Base-by-base conservation (phyloP, 1,140 invertebrate genomes). In the Venturia canescens region DNA sequence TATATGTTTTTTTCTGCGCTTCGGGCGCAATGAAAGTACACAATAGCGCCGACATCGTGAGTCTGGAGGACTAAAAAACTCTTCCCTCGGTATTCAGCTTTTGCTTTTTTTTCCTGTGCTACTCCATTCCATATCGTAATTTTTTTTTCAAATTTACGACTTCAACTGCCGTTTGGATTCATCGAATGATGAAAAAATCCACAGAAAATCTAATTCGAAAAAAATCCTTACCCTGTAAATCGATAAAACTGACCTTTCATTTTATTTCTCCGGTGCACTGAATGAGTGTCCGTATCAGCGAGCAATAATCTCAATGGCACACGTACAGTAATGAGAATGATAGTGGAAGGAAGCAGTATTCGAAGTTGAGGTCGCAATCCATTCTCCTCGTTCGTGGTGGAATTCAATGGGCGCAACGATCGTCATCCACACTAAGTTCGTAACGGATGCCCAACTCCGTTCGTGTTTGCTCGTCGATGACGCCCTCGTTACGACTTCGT, bases 401-500 rank as follows among this genome's bases (percentile, higher is more conserved):
- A 77, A 77, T 77, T 66, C 60, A 29, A 26, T 27, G 72, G 53
- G 21, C 18, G 21, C 27, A 34, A 31, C 27, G 29, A 76, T 18
- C 1, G 29, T 76, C 60, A 13, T 63, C n/a, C 23, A n/a, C 53
- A 34, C 23, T 34, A 77, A 23, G 57, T 63, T 77, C 57, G 57
- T 57, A 66, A 63, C 9, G 75, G 26, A 7, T 21, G 75, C 21
- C 75, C 44, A 77, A 77, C 75, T 77, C 75, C 4, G 60, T 77
- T 26, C 75, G 75, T 29, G 75, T 63, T 31, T 21, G 60, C 44
- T 38, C 75, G 57, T 38, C 75, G 75, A 66, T 60, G 53, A 77
- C 75, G 75, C 75, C 75, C 75, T 77, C 75, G 60, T 77, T 77
- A 77, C 60, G 57, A 77, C 75, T 77, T 77, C 75, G 60, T 77